Percentiles rank a stretch among this genome's conserved stretches.
Conservation (phyloP, 35 echinoderm and acorn worm species). For the Strongylocentrotus purpuratus region DNA sequence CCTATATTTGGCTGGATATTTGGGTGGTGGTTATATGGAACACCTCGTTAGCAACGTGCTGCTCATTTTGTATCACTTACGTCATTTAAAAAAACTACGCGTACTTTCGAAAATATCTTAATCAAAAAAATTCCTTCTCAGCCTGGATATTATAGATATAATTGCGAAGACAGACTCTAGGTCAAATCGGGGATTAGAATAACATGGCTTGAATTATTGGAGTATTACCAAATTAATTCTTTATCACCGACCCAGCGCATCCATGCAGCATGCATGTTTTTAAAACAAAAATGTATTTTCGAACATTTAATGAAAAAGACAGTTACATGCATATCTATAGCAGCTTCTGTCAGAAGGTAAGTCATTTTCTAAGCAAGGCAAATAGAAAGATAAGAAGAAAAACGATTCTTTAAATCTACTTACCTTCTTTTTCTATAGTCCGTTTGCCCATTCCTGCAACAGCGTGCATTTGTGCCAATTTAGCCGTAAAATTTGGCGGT, state of each 20-base stretch:
- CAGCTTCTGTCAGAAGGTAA: neutral
- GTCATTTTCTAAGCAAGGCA: neutral
- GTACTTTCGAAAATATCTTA: neutral
- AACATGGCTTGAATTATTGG: neutral
- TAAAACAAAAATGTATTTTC: neutral
- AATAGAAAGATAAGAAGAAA: neutral
- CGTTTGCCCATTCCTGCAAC: neutral
- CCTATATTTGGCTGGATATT: neutral
- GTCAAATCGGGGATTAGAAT: neutral
- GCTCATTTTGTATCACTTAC: neutral
- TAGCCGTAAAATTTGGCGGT: conserved; percentile 9
- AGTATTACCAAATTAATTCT: neutral
- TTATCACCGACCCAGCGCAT: neutral
- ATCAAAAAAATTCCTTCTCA: neutral
- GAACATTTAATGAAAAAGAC: neutral
- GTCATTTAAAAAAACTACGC: neutral
- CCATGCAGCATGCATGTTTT: neutral
- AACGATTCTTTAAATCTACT: neutral
- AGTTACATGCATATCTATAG: neutral
- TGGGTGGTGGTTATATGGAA: neutral
- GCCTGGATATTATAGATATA: neutral
- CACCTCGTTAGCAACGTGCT: neutral
- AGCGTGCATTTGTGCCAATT: neutral
- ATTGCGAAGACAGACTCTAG: neutral
- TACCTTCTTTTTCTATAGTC: neutral